Evolutionary conservation across 2,888 invertebrate genomes (phyloP).

Genomic region (Theristus sp.): DNA sequence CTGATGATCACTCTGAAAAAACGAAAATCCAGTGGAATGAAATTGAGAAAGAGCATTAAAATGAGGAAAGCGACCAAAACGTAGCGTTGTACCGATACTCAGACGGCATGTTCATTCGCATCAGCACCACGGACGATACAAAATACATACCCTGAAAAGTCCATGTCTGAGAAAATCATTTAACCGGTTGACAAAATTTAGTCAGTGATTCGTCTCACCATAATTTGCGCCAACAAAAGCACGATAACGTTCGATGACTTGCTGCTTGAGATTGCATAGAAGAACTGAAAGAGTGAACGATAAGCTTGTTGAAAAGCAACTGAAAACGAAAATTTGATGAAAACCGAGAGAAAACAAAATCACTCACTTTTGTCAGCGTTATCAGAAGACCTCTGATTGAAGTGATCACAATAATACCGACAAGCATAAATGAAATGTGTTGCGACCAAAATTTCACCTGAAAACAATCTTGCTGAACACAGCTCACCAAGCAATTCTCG

Average conservation of each 20-base stretch:
- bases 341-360: constrained; percentile 5
- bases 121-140: constrained; percentile 82
- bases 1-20: constrained; percentile 58
- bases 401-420: constrained; percentile 92
- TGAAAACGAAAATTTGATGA: neutral
- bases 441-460: constrained; percentile 93
- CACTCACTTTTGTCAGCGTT: constrained; percentile 74
- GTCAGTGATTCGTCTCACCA: constrained; percentile 43
- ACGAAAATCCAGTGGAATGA: neutral
- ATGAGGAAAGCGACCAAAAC: too few species aligned
- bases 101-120: constrained; percentile 98
- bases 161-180: neutral
- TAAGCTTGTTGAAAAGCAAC: constrained; percentile 5
- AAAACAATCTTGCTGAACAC: too few species aligned
- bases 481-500: neutral
- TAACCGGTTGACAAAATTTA: neutral
- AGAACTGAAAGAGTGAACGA: constrained; percentile 52
- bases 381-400: constrained; percentile 85
- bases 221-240: constrained; percentile 82
- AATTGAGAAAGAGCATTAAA: neutral
- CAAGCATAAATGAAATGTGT: constrained; percentile 84
- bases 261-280: constrained; percentile 94
- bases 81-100: constrained; percentile 48
- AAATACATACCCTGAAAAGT: constrained; percentile 81
- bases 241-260: constrained; percentile 97